Base-by-base conservation (phyloP, 2,888 invertebrate genomes). In the Globia sparganii region DNA sequence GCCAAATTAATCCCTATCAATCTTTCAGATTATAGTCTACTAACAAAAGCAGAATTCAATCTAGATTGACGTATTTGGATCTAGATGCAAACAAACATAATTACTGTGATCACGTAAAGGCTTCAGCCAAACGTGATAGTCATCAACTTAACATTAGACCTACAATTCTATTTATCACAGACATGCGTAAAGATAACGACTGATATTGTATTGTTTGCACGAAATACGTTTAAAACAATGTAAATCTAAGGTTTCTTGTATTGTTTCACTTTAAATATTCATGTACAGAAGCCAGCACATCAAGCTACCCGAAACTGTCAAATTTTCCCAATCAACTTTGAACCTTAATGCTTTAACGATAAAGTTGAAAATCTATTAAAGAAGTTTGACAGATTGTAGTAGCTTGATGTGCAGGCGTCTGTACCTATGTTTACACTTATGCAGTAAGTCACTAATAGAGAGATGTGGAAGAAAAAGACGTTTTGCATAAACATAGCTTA, bases 121-220 rank as follows among this genome's bases (percentile, higher is more conserved):
- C 13, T 4, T 65, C 43, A 37, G 31, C 49, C 0, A 40, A 66
- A 80, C 80, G 80, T 80, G 80, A 78, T 71, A n/a, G 21, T 61
- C 73, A 77, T 15, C 34, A 4, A 18, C 2, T 28, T n/a, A 69
- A 8, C 69, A 59, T 49, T 53, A 31, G 28, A 61, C 53, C 21
- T 31, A 40, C 40, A 21, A 18, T 34, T 25, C 31, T 53, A 49
- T 40, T 78, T 77, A 78, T 78, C 77, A 40, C 18, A 15, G 5
- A 15, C 49, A 59, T 68, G 56, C 15, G 43, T n/a, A 15, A 3
- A 70, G 74, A 79, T 79, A 80, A 64, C 28, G 15, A 18, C 43
- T 37, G 46, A 77, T 62, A 62, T 58, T 28, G 21, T 61, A 43
- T 64, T 73, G 13, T 78, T 75, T 65, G 31, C 49, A 59, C 46